phyloP scores from a whole-genome alignment of 1,140 invertebrate species.

The Drosophila elegans region DNA sequence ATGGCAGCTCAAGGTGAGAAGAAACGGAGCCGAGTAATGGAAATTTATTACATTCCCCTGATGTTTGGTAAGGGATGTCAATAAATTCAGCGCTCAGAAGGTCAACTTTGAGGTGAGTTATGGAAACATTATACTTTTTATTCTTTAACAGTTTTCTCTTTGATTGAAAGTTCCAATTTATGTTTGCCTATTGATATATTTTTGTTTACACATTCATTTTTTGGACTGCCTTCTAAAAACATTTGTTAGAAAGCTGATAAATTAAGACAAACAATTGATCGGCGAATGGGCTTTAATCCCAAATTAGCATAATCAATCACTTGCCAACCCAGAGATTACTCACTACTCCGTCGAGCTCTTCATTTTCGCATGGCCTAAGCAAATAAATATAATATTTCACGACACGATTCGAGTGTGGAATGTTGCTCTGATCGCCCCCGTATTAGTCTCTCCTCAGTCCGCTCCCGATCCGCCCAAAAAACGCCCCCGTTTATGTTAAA shows the following conservation, averaged over 20 bases:
- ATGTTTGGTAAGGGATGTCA: constrained; percentile 35
- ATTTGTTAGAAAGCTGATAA: constrained; percentile 9
- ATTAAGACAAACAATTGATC: constrained; percentile 8
- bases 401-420: constrained; percentile 26
- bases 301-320: constrained; percentile 38
- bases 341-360: constrained; percentile 13
- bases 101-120: constrained; percentile 1
- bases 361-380: constrained; percentile 25
- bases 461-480: constrained; percentile 16
- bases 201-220: too few relatives aligned
- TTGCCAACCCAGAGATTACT: constrained; percentile 24
- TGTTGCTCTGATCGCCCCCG: constrained; percentile 30
- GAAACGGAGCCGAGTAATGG: constrained; percentile 29
- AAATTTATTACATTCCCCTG: constrained; percentile 40
- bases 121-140: too few relatives aligned
- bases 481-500: constrained; percentile 47
- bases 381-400: constrained; percentile 27
- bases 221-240: not conserved
- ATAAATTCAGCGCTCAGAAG: constrained; percentile 12
- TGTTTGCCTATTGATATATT: too few relatives aligned
- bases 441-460: not conserved
- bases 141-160: too few relatives aligned
- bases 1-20: constrained; percentile 56
- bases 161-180: too few relatives aligned
- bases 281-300: constrained; percentile 11